Evolutionary conservation across 2,797 vertebrate genomes (phyloP), one percentile per base, ranked within the genome.

Genomic region (Hoplostethus atlanticus): DNA sequence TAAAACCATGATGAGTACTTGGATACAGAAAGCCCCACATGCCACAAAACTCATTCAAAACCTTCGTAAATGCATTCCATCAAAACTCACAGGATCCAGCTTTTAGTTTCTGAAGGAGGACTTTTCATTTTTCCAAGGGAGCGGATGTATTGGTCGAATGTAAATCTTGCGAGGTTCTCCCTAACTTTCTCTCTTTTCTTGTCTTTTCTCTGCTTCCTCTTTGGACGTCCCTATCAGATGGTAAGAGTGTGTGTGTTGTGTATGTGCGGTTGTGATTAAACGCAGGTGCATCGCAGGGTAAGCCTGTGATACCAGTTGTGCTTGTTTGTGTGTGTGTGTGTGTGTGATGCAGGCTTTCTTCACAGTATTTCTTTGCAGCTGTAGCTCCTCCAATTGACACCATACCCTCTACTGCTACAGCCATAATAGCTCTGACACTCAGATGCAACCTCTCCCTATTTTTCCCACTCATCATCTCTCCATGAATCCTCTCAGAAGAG

Each of bases 171-270:
- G 63, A 71, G 53, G 16, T 66, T 87, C 80, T 76, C 44, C 12
- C 79, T 94, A 91, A 94, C 82, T 60, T 50, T 81, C 47, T 87
- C 64, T 84, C 21, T 91, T 88, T 77, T 91, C 64, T 87, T 30
- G 73, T 34, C 67, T 84, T 80, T 84, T 84, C 80, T 66, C 89
- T 89, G 90, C 93, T 77, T 66, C 89, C 81, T 91, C 77, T 87
- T 68, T 91, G 94, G 93, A 93, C 44, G 36, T 71, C 70, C 63
- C 83, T 88, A 47, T 93, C 90, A 94, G 94, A 95, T 94, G 94
- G 93, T 95, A 95, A 95, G 94, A 87, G 38, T 68, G 81, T 68
- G 71, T 68, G 77, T 64, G 73, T 83, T 68, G 77, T 64, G 73
- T 83, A 62, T 62, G 64, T 64, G 73, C 82, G 60, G 44, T 13